Conservation (phyloP, 2,113 vertebrate species). For the Poeciliopsis occidentalis region DNA sequence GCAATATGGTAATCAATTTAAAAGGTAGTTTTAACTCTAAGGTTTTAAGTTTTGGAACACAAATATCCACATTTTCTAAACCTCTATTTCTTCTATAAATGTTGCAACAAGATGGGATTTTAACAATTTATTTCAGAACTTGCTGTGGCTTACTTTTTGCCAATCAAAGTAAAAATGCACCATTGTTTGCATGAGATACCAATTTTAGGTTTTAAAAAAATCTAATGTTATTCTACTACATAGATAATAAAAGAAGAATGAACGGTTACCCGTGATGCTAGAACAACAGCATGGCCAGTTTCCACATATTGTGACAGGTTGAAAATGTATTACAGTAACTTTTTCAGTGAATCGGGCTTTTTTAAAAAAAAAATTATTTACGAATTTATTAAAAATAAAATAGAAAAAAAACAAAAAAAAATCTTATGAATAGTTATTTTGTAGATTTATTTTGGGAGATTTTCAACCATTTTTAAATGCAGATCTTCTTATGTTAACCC, state of each 20-base stretch:
- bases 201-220: too few relatives aligned
- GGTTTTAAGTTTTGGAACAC: not conserved
- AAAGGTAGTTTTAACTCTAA: not conserved
- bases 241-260: not conserved
- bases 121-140: not conserved
- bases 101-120: not conserved
- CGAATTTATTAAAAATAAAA: too few relatives aligned
- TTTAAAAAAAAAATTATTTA: too few relatives aligned
- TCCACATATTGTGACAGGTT: too few relatives aligned
- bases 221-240: not conserved
- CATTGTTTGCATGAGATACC: not conserved
- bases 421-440: too few relatives aligned
- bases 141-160: not conserved
- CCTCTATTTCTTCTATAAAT: not conserved
- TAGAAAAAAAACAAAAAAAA: too few relatives aligned
- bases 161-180: not conserved
- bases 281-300: not conserved
- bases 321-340: too few relatives aligned
- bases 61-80: not conserved
- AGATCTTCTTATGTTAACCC: too few relatives aligned
- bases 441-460: too few relatives aligned
- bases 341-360: too few relatives aligned
- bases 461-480: too few relatives aligned
- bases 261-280: not conserved
- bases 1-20: not conserved